Percentiles rank a stretch among this genome's conserved stretches.
Evolutionary conservation across 2,113 vertebrate species (phyloP).

Genomic region (Neopipo cinnamomea): DNA sequence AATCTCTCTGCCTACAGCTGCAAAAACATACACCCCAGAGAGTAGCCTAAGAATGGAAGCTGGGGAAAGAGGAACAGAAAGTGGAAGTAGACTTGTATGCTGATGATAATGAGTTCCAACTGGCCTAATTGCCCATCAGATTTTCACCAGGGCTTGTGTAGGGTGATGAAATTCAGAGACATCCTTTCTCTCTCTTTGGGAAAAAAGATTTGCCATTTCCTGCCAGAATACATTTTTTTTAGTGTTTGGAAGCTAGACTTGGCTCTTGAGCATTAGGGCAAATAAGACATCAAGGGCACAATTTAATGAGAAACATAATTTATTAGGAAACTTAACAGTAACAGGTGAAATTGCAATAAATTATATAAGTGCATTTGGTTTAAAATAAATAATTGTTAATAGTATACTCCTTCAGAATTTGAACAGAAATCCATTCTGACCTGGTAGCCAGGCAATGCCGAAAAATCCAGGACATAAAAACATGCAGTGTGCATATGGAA

Average conservation of each 20-base stretch:
- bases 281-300: not conserved
- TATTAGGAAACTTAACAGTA: not conserved
- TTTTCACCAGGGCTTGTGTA: not conserved
- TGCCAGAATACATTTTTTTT: not conserved
- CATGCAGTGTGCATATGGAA: not conserved
- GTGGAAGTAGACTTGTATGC: not conserved
- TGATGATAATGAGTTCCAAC: not conserved
- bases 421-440: not conserved
- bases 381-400: not conserved
- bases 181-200: not conserved
- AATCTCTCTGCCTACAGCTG: rapidly evolving
- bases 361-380: not conserved
- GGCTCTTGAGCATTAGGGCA: not conserved
- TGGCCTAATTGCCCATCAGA: not conserved
- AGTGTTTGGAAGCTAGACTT: not conserved
- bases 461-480: not conserved
- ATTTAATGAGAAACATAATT: not conserved
- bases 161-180: not conserved
- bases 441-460: not conserved
- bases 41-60: rapidly evolving
- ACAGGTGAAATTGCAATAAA: not conserved
- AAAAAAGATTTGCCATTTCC: not conserved
- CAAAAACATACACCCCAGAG: not conserved
- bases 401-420: not conserved
- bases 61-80: not conserved